Evolutionary conservation across 2,888 invertebrate genomes (phyloP).

Genomic region (Encarsia formosa): DNA sequence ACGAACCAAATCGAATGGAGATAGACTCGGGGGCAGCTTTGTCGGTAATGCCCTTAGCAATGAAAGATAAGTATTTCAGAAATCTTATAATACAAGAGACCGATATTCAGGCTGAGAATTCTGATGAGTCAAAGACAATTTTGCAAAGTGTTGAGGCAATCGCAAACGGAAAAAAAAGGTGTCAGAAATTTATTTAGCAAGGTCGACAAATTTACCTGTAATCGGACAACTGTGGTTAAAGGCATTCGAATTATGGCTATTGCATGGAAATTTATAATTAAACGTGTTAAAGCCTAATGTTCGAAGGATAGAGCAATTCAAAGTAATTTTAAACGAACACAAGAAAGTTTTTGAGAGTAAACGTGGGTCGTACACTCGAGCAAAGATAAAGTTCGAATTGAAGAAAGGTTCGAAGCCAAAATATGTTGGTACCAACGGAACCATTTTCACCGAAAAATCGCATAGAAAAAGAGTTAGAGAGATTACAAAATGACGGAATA

Average conservation of each 20-base stretch:
- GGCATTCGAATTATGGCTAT: conserved; percentile 1
- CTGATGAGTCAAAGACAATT: neutral
- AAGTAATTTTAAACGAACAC: neutral
- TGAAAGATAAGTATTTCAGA: neutral
- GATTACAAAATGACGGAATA: neutral
- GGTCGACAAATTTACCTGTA: neutral
- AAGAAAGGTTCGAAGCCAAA: neutral
- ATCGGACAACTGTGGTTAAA: conserved; percentile 1
- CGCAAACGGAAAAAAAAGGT: neutral
- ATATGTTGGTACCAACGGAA: neutral
- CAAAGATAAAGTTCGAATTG: neutral
- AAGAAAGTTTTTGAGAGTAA: neutral
- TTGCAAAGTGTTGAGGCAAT: neutral
- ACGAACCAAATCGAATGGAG: neutral
- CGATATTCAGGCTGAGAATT: neutral
- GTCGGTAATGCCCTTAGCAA: neutral
- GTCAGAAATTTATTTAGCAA: neutral
- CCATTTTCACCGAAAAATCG: neutral
- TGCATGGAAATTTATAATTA: neutral
- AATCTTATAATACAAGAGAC: neutral
- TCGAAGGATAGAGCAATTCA: neutral
- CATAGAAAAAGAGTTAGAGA: neutral
- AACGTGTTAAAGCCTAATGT: neutral
- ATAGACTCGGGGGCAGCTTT: neutral
- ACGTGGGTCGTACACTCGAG: neutral